Percentiles rank a stretch among this genome's conserved stretches.
phyloP scores from a whole-genome alignment of 1,140 invertebrate genomes.

The Philotrypesis tridentata region DNA sequence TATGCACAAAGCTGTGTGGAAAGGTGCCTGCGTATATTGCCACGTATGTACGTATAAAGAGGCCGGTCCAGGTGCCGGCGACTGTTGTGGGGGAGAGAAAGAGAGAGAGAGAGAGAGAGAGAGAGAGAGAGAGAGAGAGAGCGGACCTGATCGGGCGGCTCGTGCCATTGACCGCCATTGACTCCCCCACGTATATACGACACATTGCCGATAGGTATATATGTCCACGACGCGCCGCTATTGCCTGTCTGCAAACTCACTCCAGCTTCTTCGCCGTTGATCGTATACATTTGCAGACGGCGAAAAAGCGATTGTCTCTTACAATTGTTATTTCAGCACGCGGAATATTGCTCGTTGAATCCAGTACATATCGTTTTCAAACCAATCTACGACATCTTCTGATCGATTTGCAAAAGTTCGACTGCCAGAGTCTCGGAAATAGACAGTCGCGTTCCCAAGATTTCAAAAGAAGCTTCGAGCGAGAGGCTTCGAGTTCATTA shows the following conservation, averaged over 20 bases:
- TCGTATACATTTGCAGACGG: not conserved
- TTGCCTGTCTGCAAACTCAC: slow-evolving; percentile 15
- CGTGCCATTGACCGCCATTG: slow-evolving; percentile 73
- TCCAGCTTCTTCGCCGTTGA: not conserved
- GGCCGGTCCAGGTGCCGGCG: slow-evolving; percentile 25
- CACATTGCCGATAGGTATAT: slow-evolving; percentile 53
- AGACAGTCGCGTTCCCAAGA: not conserved
- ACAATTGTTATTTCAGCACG: not conserved
- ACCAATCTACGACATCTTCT: too few relatives aligned
- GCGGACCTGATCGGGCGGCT: slow-evolving; percentile 64
- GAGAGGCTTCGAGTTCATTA: not conserved
- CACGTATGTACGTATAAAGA: slow-evolving; percentile 1
- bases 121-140: slow-evolving; percentile 5
- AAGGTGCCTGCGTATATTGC: not conserved
- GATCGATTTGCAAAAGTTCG: too few relatives aligned
- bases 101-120: not conserved
- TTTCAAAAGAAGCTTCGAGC: too few relatives aligned
- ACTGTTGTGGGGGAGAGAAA: not conserved
- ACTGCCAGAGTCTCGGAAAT: too few relatives aligned
- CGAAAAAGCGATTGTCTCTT: not conserved
- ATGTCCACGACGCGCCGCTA: slow-evolving; percentile 49
- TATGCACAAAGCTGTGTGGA: not conserved
- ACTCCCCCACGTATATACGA: slow-evolving; percentile 66
- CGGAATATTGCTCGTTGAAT: not conserved
- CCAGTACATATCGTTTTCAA: too few relatives aligned